Evolutionary conservation across 2,113 vertebrate genomes (phyloP), one percentile per base, ranked within the genome.

Genomic region (Orcinus orca): DNA sequence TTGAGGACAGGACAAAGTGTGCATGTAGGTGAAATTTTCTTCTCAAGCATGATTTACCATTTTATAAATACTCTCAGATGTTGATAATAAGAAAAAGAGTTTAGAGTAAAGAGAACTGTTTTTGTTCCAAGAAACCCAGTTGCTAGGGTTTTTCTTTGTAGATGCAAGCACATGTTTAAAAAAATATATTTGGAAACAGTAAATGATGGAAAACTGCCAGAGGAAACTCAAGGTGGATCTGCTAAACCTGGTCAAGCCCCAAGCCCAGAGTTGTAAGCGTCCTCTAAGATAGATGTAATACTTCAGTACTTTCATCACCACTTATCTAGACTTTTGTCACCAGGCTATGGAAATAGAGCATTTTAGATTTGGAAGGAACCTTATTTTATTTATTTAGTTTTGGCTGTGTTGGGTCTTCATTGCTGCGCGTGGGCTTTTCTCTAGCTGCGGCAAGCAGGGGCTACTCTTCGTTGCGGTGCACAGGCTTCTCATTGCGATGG

Each of bases 291-390:
- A 29, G 31, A n/a, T 29, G 9, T 84, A 65, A 67, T 77, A 38
- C 5, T 92, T 86, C 3, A 38, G 44, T 91, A 88, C 41, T 79
- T 77, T 94, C 26, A n/a, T 73, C 93, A 81, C 29, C 87, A 62
- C 8, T 84, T 31, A 68, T 88, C 58, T 96, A 80, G 73, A 77
- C 25, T 77, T 95, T 92, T 67, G 85, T 86, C 82, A 68, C 33
- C 26, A 93, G n/a, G 50, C 6, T 84, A 29, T 65, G 68, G 70
- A 92, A 65, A 68, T 53, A 41, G 1, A 92, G 38, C 55, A 62
- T 70, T 93, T 89, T 93, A 74, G 58, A 90, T 33, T 38, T 68
- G 18, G 31, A 53, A 53, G 50, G 50, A 53, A 53, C 50, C 50
- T 53, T 53, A 53, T 17, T 53, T 53, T 53, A 53, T 53, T 53